Conservation (phyloP, 2,888 invertebrate genomes). For the Oxytorus armatus region DNA sequence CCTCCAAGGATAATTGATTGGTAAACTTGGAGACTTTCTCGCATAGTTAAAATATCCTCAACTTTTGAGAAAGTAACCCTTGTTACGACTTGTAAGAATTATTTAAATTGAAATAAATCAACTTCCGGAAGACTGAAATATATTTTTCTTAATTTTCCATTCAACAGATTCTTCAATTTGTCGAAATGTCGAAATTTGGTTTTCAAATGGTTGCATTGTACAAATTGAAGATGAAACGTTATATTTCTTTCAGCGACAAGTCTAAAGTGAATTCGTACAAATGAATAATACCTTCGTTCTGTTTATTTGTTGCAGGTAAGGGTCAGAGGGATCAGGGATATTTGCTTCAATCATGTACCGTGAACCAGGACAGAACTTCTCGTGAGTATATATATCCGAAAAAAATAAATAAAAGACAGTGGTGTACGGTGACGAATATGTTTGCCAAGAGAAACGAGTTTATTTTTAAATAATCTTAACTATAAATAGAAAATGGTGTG, state of each 20-base stretch:
- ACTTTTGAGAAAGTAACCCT: slow-evolving; percentile 34
- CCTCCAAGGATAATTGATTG: slow-evolving; percentile 41
- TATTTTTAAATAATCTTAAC: background rate
- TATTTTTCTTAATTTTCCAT: background rate
- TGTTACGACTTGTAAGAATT: background rate
- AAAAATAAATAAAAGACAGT: background rate
- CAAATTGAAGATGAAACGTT: background rate
- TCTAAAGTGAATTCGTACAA: background rate
- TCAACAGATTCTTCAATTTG: background rate
- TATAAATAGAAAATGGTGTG: slow-evolving; percentile 12
- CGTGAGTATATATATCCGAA: slow-evolving; percentile 51
- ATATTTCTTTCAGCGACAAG: background rate
- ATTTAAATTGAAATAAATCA: background rate
- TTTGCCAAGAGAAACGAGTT: background rate
- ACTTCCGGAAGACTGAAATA: background rate
- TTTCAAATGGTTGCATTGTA: background rate
- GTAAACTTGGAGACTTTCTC: slow-evolving; percentile 48
- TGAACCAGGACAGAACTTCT: slow-evolving; percentile 55
- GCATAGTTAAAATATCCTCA: slow-evolving; percentile 21
- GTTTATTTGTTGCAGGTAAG: slow-evolving; percentile 58
- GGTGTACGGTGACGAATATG: background rate
- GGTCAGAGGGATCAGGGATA: slow-evolving; percentile 55
- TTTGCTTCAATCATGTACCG: slow-evolving; percentile 60
- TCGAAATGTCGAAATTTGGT: background rate
- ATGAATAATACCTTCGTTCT: slow-evolving; percentile 24